phyloP scores from a whole-genome alignment of 92 coral and sea anemone genomes.

The Actinernus sp. region DNA sequence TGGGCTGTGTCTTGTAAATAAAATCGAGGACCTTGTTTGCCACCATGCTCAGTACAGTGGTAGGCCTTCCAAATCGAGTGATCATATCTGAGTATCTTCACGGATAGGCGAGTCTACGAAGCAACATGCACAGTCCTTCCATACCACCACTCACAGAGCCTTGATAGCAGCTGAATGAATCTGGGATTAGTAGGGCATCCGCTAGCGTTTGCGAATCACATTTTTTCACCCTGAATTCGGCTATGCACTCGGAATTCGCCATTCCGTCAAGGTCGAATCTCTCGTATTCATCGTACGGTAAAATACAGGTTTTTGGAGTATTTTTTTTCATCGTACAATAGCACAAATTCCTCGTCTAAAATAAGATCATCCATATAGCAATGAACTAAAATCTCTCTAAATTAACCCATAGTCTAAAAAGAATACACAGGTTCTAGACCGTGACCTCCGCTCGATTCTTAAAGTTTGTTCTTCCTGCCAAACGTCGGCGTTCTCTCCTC shows the following conservation, averaged over 20 bases:
- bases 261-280: background rate
- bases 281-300: background rate
- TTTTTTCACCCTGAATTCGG: conserved; percentile 19
- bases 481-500: conserved; percentile 52
- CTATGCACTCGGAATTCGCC: conserved; percentile 1
- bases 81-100: conserved; percentile 11
- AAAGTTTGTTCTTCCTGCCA: conserved; percentile 26
- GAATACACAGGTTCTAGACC: no score
- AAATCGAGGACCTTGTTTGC: conserved; percentile 5
- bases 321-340: background rate
- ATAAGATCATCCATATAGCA: background rate
- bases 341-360: background rate
- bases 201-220: conserved; percentile 2
- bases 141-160: background rate
- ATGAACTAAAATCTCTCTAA: background rate
- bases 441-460: conserved; percentile 27
- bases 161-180: background rate
- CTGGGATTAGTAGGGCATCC: conserved; percentile 4
- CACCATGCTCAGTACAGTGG: conserved; percentile 1
- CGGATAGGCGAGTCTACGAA: conserved; percentile 10
- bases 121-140: conserved; percentile 12
- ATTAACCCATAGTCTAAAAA: no score
- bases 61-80: conserved; percentile 3
- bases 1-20: conserved; percentile 5
- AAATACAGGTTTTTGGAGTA: background rate